Conservation (phyloP, 2,797 vertebrate genomes). For the Otolemur crassicaudatus region DNA sequence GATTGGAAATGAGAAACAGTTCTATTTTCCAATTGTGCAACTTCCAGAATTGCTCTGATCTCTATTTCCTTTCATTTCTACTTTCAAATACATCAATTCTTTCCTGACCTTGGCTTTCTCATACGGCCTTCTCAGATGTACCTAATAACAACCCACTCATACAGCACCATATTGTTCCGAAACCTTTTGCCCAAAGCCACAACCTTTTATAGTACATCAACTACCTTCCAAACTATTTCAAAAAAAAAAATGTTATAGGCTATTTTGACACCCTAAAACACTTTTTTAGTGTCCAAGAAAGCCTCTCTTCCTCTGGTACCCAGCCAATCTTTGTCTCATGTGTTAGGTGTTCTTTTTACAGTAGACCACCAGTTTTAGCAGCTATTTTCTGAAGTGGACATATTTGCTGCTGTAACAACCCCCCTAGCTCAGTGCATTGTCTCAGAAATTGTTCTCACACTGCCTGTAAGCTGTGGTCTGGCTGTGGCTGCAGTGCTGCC, state of each 20-base stretch:
- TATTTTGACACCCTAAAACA: slow-evolving; percentile 4
- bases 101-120: slow-evolving; percentile 39
- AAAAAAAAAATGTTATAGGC: slow-evolving; percentile 34
- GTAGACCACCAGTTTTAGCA: neutral
- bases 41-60: neutral
- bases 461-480: neutral
- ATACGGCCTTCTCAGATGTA: neutral
- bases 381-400: slow-evolving; percentile 30
- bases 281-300: slow-evolving; percentile 16
- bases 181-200: slow-evolving; percentile 28
- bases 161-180: slow-evolving; percentile 9
- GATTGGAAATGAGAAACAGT: neutral
- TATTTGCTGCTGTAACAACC: slow-evolving; percentile 25
- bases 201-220: slow-evolving; percentile 32
- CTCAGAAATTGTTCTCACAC: neutral
- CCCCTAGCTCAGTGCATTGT: neutral
- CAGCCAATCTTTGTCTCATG: neutral
- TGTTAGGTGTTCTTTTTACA: neutral
- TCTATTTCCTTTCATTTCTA: neutral
- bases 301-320: neutral
- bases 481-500: neutral
- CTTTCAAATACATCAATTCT: slow-evolving; percentile 36
- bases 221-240: slow-evolving; percentile 4
- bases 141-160: neutral
- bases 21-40: neutral